A percentile compares a stretch with the other conserved stretches of the same genome.
phyloP scores from a whole-genome alignment of 2,888 invertebrate species.

The Agonopterix arenella region DNA sequence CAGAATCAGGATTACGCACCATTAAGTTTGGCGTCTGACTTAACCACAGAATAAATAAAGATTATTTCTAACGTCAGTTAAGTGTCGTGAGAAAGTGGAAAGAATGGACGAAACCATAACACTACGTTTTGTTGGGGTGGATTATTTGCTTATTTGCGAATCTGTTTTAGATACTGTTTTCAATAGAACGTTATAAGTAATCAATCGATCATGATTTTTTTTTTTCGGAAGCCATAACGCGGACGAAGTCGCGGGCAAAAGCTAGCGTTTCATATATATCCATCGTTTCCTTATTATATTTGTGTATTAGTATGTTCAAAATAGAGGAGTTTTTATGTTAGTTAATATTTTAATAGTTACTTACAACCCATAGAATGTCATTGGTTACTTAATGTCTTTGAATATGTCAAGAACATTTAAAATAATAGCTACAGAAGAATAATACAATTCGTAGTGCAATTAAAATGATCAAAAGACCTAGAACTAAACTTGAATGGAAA shows the following conservation, averaged over 20 bases:
- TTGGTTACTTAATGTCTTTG: too few relatives aligned
- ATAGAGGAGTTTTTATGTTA: too few relatives aligned
- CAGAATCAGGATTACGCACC: conserved; percentile 60
- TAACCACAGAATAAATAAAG: conserved; percentile 69
- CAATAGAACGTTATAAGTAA: neutral
- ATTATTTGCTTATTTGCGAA: neutral
- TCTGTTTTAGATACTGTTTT: neutral
- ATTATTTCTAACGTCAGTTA: conserved; percentile 52
- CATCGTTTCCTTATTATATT: too few relatives aligned
- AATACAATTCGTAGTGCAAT: too few relatives aligned
- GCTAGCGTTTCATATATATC: too few relatives aligned
- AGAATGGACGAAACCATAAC: neutral
- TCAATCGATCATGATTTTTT: neutral
- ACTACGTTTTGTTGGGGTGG: neutral
- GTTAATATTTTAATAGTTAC: too few relatives aligned
- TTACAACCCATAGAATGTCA: too few relatives aligned
- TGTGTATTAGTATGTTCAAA: too few relatives aligned
- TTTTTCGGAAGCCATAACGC: too few relatives aligned
- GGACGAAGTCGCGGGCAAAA: too few relatives aligned
- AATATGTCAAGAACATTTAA: too few relatives aligned
- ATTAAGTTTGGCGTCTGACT: conserved; percentile 53
- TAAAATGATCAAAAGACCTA: neutral
- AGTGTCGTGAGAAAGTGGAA: conserved; percentile 57
- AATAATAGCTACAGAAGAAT: too few relatives aligned
- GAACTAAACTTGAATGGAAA: conserved; percentile 30